Conservation (phyloP, 1,140 invertebrate species). For the Muscidifurax raptorellus region DNA sequence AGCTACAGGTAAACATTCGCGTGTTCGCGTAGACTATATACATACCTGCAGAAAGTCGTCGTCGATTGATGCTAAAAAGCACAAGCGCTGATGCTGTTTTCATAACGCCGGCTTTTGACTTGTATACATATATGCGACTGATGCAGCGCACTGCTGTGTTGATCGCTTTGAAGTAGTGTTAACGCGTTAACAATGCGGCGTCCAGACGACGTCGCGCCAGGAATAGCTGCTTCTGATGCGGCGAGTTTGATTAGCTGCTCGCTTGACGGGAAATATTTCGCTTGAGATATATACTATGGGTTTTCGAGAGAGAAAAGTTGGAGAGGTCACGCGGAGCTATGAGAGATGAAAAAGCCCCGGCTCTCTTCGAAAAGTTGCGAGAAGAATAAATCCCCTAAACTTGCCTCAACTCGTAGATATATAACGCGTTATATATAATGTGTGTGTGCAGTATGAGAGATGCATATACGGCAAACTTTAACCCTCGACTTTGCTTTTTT, state of each 20-base stretch:
- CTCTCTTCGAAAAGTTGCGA: background rate
- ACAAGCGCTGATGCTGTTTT: background rate
- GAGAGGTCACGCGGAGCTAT: no score
- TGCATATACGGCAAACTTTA: background rate
- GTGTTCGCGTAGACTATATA: background rate
- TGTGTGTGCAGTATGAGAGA: background rate
- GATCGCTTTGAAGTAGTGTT: background rate
- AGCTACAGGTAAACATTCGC: constrained; percentile 65
- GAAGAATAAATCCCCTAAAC: background rate
- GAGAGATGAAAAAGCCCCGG: no score
- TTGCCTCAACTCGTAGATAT: no score
- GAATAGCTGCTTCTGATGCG: background rate
- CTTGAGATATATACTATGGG: no score
- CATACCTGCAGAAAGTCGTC: background rate
- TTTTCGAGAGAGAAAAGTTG: no score
- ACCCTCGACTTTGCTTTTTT: constrained; percentile 16
- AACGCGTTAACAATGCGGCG: background rate
- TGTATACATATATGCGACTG: no score
- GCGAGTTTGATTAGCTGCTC: no score
- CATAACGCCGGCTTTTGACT: background rate
- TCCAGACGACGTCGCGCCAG: no score
- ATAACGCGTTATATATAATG: no score
- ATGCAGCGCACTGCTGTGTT: no score
- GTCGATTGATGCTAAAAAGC: background rate
- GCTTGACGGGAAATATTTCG: no score